phyloP scores from a whole-genome alignment of 2,113 vertebrate species.

The Stercorarius parasiticus region DNA sequence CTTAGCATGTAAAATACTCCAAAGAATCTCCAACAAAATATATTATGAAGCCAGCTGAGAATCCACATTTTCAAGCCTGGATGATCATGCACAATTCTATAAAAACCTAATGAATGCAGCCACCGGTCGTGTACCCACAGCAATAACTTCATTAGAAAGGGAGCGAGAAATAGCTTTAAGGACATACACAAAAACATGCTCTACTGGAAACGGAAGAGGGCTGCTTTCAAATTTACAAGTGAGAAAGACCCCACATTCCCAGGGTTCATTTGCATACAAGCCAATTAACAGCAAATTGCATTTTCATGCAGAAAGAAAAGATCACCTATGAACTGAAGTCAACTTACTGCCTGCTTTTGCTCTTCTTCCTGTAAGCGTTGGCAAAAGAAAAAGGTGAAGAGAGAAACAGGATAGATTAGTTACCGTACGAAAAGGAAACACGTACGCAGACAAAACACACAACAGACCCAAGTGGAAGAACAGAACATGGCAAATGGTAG shows the following conservation, averaged over 20 bases:
- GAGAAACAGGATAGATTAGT: conserved; percentile 69
- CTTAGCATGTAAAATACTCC: neutral
- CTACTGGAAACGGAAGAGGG: neutral
- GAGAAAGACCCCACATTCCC: neutral
- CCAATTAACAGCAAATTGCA: neutral
- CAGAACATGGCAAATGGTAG: rapidly evolving
- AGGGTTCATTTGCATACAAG: neutral
- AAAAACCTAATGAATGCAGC: neutral
- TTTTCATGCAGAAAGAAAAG: conserved; percentile 54
- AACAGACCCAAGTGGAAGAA: neutral
- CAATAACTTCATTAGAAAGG: neutral
- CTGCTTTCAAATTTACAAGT: neutral
- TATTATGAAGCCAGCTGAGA: neutral
- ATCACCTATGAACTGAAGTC: neutral
- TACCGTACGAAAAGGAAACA: neutral
- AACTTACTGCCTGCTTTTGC: conserved; percentile 96
- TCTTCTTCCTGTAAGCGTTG: conserved; percentile 88
- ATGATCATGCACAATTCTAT: neutral
- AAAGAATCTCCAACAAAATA: neutral
- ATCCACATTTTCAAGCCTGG: neutral
- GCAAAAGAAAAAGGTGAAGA: conserved; percentile 52
- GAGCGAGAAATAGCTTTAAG: neutral
- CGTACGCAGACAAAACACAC: neutral
- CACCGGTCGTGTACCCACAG: neutral
- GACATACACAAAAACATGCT: neutral